phyloP scores from a whole-genome alignment of 1,140 invertebrate species.

The Oppia nitens region DNA sequence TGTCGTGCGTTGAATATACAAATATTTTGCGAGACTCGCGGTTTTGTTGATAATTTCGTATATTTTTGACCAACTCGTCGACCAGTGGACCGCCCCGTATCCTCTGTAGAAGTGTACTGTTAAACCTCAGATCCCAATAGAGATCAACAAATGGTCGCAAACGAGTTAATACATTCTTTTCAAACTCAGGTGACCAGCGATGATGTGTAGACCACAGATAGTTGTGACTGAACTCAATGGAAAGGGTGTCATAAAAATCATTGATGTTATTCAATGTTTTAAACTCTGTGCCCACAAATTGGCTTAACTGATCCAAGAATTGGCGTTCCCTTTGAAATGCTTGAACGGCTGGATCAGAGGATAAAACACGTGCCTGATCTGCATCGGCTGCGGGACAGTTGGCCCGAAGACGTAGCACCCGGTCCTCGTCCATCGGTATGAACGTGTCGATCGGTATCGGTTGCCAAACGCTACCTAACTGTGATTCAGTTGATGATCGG shows the following conservation, averaged over 20 bases:
- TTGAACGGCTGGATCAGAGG: neutral
- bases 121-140: neutral
- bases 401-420: neutral
- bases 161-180: neutral
- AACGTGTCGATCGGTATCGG: constrained; percentile 13
- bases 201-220: neutral
- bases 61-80: constrained; percentile 1
- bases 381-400: constrained; percentile 5
- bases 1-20: constrained; percentile 11
- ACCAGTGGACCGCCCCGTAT: neutral
- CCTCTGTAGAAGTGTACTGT: neutral
- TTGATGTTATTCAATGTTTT: neutral
- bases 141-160: neutral
- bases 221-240: neutral
- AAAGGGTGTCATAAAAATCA: neutral
- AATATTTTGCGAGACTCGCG: neutral
- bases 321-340: neutral
- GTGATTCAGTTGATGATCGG: neutral
- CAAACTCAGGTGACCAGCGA: neutral
- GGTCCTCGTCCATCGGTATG: constrained; percentile 3
- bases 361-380: neutral
- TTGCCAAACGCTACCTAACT: constrained; percentile 7
- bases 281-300: neutral
- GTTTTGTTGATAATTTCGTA: neutral
- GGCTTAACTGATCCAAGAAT: neutral